Conservation (phyloP, 1,140 invertebrate genomes). For the Trichonephila clavipes region DNA sequence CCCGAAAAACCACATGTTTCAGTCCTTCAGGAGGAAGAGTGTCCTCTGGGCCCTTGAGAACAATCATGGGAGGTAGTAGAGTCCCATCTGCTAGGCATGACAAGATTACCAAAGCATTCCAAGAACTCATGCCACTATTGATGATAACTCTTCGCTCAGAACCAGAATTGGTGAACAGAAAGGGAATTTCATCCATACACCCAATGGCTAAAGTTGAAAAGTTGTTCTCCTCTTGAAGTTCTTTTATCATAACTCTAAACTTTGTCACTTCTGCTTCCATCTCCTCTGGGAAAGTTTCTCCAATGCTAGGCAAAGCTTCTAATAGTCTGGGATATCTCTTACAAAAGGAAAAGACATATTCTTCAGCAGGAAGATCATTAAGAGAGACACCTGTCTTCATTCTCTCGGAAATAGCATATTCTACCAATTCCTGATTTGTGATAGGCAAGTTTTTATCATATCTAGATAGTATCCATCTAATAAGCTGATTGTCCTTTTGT, state of each 20-base stretch:
- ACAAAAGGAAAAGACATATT: conserved; percentile 67
- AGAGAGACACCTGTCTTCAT: conserved; percentile 38
- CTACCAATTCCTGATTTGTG: conserved; percentile 65
- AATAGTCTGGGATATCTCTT: conserved; percentile 54
- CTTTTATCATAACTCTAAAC: conserved; percentile 63
- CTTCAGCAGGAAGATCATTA: conserved; percentile 55
- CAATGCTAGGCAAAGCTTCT: conserved; percentile 62
- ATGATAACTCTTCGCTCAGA: conserved; percentile 59
- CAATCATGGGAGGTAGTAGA: conserved; percentile 67
- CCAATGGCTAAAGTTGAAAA: conserved; percentile 63
- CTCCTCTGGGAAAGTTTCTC: conserved; percentile 70
- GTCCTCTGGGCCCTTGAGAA: conserved; percentile 37
- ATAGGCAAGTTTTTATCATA: conserved; percentile 72
- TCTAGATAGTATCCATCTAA: conserved; percentile 66
- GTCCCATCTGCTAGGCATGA: conserved; percentile 67
- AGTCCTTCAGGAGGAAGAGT: background rate
- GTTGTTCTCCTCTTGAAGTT: conserved; percentile 69
- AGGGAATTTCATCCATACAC: conserved; percentile 71
- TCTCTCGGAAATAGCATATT: conserved; percentile 50
- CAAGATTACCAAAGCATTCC: conserved; percentile 68
- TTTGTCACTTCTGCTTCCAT: conserved; percentile 70
- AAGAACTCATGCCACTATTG: conserved; percentile 70
- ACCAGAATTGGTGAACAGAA: conserved; percentile 55
- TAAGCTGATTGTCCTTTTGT: conserved; percentile 70
- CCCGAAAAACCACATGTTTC: conserved; percentile 49